Percentiles rank a stretch among this genome's conserved stretches.
Evolutionary conservation across 2,888 invertebrate genomes (phyloP).

Genomic region (Pollenia amentaria): DNA sequence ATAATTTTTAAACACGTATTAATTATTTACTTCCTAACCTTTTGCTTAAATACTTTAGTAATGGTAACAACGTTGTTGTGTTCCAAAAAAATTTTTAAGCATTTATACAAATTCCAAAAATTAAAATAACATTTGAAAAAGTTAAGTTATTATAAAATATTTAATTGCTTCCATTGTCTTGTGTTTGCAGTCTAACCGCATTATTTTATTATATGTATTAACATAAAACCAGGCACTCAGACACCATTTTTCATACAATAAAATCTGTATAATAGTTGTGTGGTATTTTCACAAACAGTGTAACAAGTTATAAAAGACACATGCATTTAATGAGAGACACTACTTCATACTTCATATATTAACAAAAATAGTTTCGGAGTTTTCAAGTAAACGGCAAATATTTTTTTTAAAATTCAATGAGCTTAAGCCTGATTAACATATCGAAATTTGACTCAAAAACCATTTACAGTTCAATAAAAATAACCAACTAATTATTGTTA

Average conservation of each 20-base stretch:
- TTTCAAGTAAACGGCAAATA: too few relatives aligned
- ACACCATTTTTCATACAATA: constrained; percentile 1
- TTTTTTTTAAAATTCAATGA: too few relatives aligned
- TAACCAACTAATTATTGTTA: too few relatives aligned
- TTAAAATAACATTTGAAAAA: background rate
- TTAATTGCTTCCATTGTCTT: background rate
- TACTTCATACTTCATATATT: too few relatives aligned
- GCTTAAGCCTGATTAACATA: too few relatives aligned
- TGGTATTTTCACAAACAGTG: constrained; percentile 12
- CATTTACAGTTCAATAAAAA: too few relatives aligned
- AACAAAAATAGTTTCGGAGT: too few relatives aligned
- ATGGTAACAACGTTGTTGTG: background rate
- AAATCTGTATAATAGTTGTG: constrained; percentile 2
- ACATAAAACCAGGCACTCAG: background rate
- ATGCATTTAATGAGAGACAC: background rate
- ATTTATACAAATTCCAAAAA: background rate
- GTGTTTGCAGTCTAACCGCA: constrained; percentile 21
- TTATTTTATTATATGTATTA: constrained; percentile 21
- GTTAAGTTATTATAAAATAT: constrained; percentile 5
- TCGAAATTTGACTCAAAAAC: too few relatives aligned
- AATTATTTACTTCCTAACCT: too few relatives aligned
- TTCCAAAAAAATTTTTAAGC: background rate
- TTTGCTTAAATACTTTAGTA: too few relatives aligned
- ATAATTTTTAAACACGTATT: too few relatives aligned
- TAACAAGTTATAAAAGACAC: background rate